These are phyloP conservation scores for Scaptomyza polygonia DNA, from an alignment of 2,888 invertebrate species.

Conservation along the genomic window DNA sequence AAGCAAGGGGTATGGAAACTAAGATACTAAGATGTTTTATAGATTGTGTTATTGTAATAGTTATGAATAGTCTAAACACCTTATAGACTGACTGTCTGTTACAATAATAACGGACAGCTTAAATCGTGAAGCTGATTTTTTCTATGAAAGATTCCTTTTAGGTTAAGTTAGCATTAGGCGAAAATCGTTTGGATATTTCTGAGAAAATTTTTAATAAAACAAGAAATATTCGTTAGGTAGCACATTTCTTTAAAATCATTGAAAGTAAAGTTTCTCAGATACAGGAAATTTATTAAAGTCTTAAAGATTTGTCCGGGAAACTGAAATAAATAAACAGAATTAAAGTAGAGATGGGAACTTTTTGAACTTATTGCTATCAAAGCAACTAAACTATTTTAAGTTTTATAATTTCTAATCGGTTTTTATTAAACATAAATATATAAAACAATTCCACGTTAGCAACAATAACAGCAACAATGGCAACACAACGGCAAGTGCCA, in stretches of 20 bases:
- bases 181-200: too few species aligned
- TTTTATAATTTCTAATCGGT: conserved; percentile 21
- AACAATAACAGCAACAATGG: conserved; percentile 64
- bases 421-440: conserved; percentile 11
- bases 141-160: too few species aligned
- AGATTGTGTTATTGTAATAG: too few species aligned
- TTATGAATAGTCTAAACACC: too few species aligned
- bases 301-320: too few species aligned
- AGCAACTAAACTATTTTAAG: conserved; percentile 10
- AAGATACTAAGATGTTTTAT: too few species aligned
- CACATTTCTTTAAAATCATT: too few species aligned
- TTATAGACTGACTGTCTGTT: background rate
- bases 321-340: background rate
- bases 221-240: too few species aligned
- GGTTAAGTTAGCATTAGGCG: too few species aligned
- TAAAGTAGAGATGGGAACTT: background rate
- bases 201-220: too few species aligned
- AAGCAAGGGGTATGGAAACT: background rate
- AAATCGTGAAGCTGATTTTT: background rate
- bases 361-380: background rate
- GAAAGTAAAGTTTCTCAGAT: too few species aligned
- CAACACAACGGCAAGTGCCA: conserved; percentile 57
- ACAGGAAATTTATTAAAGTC: too few species aligned
- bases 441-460: conserved; percentile 50
- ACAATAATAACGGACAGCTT: background rate